phyloP scores from a whole-genome alignment of 2,113 vertebrate genomes.

The Saguinus imperator region DNA sequence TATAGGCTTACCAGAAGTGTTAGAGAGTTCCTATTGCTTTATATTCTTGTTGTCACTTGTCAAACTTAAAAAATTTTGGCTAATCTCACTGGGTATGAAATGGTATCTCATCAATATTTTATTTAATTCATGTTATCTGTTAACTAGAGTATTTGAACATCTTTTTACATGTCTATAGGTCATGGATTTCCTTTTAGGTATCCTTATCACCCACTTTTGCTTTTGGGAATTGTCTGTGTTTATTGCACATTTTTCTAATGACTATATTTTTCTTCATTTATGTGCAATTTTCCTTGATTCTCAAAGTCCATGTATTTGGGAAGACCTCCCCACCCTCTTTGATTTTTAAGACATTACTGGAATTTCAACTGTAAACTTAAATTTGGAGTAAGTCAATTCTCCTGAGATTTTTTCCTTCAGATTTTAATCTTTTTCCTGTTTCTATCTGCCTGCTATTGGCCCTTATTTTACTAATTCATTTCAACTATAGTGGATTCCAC shows the following conservation, averaged over 20 bases:
- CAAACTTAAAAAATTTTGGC: neutral
- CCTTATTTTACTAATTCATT: neutral
- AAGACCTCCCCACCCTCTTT: neutral
- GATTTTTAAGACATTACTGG: neutral
- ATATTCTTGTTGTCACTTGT: neutral
- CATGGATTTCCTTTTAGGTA: neutral
- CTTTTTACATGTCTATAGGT: neutral
- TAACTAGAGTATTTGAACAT: neutral
- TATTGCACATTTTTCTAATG: slow-evolving; percentile 20
- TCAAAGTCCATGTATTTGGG: slow-evolving; percentile 9
- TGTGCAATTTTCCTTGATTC: neutral
- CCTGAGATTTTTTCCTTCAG: neutral
- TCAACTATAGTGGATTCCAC: neutral
- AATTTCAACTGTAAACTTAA: slow-evolving; percentile 44
- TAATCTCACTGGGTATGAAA: neutral
- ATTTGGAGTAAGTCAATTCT: slow-evolving; percentile 4
- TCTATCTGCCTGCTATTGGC: neutral
- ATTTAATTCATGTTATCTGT: neutral
- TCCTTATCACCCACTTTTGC: neutral
- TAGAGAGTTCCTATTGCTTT: neutral
- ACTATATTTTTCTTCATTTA: slow-evolving; percentile 25
- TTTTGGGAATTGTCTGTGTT: slow-evolving; percentile 18
- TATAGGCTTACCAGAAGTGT: neutral
- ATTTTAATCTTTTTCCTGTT: neutral
- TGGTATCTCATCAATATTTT: neutral